Evolutionary conservation across 2,888 invertebrate species (phyloP).

Genomic region (Diarsia brunnea): DNA sequence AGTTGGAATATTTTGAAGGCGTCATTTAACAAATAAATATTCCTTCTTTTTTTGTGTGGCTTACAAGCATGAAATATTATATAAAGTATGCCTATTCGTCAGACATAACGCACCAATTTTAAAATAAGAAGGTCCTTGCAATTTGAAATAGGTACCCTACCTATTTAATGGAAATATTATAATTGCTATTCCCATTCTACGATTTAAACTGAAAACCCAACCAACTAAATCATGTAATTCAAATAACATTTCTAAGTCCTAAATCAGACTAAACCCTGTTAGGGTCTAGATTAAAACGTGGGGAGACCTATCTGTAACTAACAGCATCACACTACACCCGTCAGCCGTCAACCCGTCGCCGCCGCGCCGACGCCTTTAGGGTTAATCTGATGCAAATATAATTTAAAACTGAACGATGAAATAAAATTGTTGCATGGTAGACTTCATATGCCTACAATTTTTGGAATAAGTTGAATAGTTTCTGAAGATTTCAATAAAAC

Average conservation of each 20-base stretch:
- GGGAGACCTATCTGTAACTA: constrained; percentile 46
- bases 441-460: not conserved
- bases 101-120: not conserved
- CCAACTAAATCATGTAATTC: not conserved
- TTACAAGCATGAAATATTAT: not conserved
- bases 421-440: constrained; percentile 29
- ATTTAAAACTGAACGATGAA: constrained; percentile 37
- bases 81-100: not conserved
- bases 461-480: not conserved
- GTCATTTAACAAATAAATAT: not conserved
- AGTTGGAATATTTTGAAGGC: not conserved
- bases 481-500: not conserved
- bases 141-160: not conserved
- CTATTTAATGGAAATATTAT: not conserved
- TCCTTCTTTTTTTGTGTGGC: not conserved
- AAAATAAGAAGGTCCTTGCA: not conserved
- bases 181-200: not conserved
- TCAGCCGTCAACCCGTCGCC: constrained; percentile 30
- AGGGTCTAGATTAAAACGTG: constrained; percentile 38
- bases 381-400: constrained; percentile 32
- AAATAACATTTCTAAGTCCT: constrained; percentile 10
- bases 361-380: constrained; percentile 39
- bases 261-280: constrained; percentile 19
- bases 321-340: constrained; percentile 31
- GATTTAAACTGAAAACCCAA: constrained; percentile 8